Percentiles rank a stretch among this genome's conserved stretches.
phyloP scores from a whole-genome alignment of 2,797 vertebrate genomes.

The Hirundo rustica region DNA sequence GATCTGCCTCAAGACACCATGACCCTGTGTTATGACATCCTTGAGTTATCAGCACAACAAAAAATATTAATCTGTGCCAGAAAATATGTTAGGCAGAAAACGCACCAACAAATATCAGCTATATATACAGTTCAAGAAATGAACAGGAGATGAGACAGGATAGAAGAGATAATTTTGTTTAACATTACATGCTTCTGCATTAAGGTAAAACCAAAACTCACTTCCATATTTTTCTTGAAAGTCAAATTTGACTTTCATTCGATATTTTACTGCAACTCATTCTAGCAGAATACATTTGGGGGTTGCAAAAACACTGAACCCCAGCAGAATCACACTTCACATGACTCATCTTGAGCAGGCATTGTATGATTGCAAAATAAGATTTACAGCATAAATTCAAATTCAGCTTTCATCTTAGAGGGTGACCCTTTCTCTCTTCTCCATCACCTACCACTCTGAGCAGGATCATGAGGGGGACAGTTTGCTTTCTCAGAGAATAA shows the following conservation, averaged over 20 bases:
- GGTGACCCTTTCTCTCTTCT: accelerated
- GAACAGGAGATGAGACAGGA: background rate
- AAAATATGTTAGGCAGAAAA: background rate
- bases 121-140: background rate
- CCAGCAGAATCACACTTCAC: background rate
- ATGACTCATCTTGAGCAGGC: background rate
- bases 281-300: background rate
- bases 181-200: background rate
- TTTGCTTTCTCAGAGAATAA: background rate
- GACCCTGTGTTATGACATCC: background rate
- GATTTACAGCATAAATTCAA: background rate
- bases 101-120: background rate
- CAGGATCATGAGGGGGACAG: accelerated
- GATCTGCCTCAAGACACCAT: background rate
- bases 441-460: background rate
- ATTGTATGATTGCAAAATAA: background rate
- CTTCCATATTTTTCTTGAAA: background rate
- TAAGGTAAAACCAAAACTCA: background rate
- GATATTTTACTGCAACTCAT: background rate
- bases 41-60: background rate
- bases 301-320: background rate
- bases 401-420: background rate
- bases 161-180: background rate
- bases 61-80: background rate
- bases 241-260: background rate